Percentiles rank a stretch among this genome's conserved stretches.
phyloP scores from a whole-genome alignment of 1,140 invertebrate species.

The Eupeodes corollae region DNA sequence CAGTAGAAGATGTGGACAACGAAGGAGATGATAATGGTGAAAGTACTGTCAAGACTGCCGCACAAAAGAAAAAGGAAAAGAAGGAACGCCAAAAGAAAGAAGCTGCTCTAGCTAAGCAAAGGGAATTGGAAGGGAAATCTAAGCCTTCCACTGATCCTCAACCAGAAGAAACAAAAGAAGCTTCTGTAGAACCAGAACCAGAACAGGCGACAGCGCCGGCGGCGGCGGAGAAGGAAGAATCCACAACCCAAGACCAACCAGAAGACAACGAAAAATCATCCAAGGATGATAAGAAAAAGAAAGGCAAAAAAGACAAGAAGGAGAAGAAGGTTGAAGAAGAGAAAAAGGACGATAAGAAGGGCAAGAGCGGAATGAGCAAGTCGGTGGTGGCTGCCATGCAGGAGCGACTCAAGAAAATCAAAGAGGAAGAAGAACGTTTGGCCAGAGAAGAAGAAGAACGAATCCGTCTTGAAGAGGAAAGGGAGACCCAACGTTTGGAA shows the following conservation, averaged over 20 bases:
- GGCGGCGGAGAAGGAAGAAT: conserved; percentile 20
- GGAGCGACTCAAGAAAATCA: conserved; percentile 73
- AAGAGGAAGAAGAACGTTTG: conserved; percentile 77
- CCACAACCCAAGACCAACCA: conserved; percentile 22
- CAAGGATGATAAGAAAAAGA: conserved; percentile 44
- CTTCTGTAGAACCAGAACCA: conserved; percentile 15
- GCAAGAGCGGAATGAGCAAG: conserved; percentile 62
- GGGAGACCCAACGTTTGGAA: conserved; percentile 59
- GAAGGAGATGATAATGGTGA: conserved; percentile 46
- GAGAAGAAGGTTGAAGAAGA: conserved; percentile 45
- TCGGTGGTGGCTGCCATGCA: conserved; percentile 74
- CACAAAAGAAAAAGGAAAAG: conserved; percentile 78
- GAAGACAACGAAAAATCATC: conserved; percentile 28
- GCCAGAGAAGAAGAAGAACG: conserved; percentile 72
- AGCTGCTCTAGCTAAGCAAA: conserved; percentile 30
- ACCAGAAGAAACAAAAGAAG: conserved; percentile 29
- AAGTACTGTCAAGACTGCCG: conserved; percentile 63
- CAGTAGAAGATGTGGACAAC: conserved; percentile 40
- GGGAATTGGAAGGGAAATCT: neutral
- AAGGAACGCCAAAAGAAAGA: conserved; percentile 74
- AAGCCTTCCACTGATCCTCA: conserved; percentile 36
- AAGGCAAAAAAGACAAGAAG: conserved; percentile 44
- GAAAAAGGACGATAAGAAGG: conserved; percentile 39
- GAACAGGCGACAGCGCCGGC: conserved; percentile 23
- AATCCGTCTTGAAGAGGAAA: conserved; percentile 59